Percentiles rank a stretch among this genome's conserved stretches.
Conservation (phyloP, 2,888 invertebrate genomes). For the Limnephilus lunatus region DNA sequence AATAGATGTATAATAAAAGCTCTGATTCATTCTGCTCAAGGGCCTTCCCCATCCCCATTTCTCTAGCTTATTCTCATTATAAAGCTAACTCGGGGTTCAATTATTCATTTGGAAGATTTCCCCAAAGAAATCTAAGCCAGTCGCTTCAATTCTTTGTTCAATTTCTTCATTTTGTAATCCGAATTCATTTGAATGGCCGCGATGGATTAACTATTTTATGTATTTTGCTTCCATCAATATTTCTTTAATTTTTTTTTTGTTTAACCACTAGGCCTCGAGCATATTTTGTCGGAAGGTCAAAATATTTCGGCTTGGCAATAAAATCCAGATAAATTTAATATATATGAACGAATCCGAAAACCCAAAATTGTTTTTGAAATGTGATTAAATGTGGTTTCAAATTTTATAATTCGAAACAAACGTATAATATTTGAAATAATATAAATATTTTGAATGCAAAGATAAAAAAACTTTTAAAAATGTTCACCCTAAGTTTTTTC, state of each 20-base stretch:
- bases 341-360: too few relatives aligned
- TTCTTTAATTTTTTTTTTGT: neutral
- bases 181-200: neutral
- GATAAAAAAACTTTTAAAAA: too few relatives aligned
- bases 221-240: neutral
- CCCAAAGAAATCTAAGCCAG: constrained; percentile 37
- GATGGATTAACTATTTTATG: neutral
- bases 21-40: neutral
- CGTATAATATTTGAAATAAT: too few relatives aligned
- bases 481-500: too few relatives aligned
- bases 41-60: neutral
- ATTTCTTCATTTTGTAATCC: constrained; percentile 28
- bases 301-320: too few relatives aligned
- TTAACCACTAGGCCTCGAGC: too few relatives aligned
- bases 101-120: constrained; percentile 45
- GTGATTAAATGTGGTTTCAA: too few relatives aligned
- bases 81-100: constrained; percentile 15
- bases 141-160: constrained; percentile 26
- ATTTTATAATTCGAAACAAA: too few relatives aligned
- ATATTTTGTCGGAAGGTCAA: too few relatives aligned
- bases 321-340: too few relatives aligned
- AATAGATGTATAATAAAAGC: neutral
- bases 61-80: constrained; percentile 19
- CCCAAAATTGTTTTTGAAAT: too few relatives aligned
- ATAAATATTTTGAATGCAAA: too few relatives aligned